Conservation (phyloP, 2,888 invertebrate species). For the Cenopis cana region DNA sequence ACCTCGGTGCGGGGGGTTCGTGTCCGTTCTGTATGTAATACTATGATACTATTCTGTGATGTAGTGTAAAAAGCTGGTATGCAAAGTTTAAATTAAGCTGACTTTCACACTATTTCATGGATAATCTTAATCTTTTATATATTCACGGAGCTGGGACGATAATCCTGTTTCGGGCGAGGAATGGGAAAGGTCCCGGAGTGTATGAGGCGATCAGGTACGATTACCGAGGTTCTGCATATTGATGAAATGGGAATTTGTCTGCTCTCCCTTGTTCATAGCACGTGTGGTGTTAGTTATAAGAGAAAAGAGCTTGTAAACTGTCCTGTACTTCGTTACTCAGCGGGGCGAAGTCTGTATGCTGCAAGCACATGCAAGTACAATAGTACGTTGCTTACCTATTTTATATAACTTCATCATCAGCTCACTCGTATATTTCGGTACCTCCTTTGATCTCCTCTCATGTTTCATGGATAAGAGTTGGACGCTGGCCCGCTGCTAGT, state of each 20-base stretch:
- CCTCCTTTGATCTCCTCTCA: too few species aligned
- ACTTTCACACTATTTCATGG: not conserved
- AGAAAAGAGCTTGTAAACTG: not conserved
- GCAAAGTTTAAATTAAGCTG: not conserved
- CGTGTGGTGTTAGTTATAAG: not conserved
- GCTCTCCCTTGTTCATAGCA: not conserved
- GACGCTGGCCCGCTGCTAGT: too few species aligned
- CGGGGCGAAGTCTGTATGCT: too few species aligned
- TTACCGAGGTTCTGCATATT: slow-evolving; percentile 46
- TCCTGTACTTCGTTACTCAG: too few species aligned
- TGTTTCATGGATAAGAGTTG: too few species aligned
- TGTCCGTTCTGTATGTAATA: too few species aligned
- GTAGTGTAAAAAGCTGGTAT: not conserved
- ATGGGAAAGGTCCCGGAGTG: slow-evolving; percentile 44
- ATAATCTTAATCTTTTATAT: slow-evolving; percentile 35
- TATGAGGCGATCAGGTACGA: slow-evolving; percentile 44
- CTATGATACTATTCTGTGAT: too few species aligned
- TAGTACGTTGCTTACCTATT: too few species aligned
- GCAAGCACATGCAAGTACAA: too few species aligned
- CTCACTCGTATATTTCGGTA: too few species aligned
- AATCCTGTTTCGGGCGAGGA: slow-evolving; percentile 38
- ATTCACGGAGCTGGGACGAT: slow-evolving; percentile 22
- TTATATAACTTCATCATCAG: too few species aligned
- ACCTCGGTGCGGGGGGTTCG: too few species aligned
- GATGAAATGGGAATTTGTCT: slow-evolving; percentile 42